A percentile compares a stretch with the other conserved stretches of the same genome.
Conservation (phyloP, 2,888 invertebrate species). For the Gortyna flavago region DNA sequence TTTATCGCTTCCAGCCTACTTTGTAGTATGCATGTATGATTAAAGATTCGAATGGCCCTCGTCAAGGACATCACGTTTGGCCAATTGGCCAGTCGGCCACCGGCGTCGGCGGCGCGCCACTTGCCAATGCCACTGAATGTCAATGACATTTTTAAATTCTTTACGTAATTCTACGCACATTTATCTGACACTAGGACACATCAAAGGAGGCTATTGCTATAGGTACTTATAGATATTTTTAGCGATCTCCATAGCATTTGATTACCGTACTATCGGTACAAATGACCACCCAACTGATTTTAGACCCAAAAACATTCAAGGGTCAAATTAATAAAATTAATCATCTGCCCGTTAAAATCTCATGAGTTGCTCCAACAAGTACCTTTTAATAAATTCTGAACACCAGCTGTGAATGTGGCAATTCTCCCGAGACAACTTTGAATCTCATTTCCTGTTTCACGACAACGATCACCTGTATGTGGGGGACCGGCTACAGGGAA, state of each 20-base stretch:
- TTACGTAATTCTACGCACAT: slow-evolving; percentile 70
- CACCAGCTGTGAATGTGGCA: slow-evolving; percentile 57
- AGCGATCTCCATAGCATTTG: not conserved
- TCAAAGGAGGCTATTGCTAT: slow-evolving; percentile 23
- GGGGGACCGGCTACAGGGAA: not conserved
- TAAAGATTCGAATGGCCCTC: slow-evolving; percentile 70
- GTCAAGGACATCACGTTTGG: slow-evolving; percentile 76
- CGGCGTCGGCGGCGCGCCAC: slow-evolving; percentile 63
- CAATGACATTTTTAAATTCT: slow-evolving; percentile 75
- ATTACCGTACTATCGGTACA: slow-evolving; percentile 34
- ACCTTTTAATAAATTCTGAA: slow-evolving; percentile 42
- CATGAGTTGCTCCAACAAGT: slow-evolving; percentile 37
- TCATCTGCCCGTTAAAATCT: slow-evolving; percentile 51
- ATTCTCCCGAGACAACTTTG: slow-evolving; percentile 47
- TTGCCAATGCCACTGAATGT: slow-evolving; percentile 73
- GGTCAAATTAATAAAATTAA: slow-evolving; percentile 57
- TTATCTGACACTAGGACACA: slow-evolving; percentile 47
- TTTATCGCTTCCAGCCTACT: slow-evolving; percentile 58
- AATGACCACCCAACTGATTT: slow-evolving; percentile 25
- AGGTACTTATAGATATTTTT: not conserved
- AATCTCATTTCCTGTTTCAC: slow-evolving; percentile 57
- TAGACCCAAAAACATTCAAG: slow-evolving; percentile 36
- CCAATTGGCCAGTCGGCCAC: slow-evolving; percentile 76
- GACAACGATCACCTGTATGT: slow-evolving; percentile 43
- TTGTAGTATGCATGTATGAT: slow-evolving; percentile 58